Conservation (phyloP, 2,113 vertebrate genomes). For the Chaetodon trifascialis region DNA sequence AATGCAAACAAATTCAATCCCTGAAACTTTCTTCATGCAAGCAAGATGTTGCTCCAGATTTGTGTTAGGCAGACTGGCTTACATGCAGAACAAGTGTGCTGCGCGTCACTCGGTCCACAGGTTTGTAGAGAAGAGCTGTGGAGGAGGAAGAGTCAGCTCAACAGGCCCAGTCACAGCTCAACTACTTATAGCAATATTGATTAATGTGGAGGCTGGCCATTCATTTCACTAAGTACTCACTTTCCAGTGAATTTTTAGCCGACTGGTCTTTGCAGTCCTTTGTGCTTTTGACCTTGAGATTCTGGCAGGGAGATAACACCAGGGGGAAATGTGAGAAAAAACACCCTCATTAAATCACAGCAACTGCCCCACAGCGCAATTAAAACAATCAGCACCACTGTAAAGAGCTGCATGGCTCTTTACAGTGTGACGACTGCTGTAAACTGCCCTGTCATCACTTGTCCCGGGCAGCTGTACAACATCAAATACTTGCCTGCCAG, state of each 20-base stretch:
- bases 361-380: conserved; percentile 32
- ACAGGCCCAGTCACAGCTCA: conserved; percentile 27
- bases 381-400: conserved; percentile 48
- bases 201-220: conserved; percentile 26
- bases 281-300: conserved; percentile 92
- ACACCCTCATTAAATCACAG: conserved; percentile 35
- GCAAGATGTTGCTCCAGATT: neutral
- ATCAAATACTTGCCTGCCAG: conserved; percentile 60
- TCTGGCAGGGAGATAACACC: conserved; percentile 83
- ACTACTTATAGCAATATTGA: conserved; percentile 48
- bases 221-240: conserved; percentile 84
- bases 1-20: neutral
- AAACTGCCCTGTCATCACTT: conserved; percentile 67
- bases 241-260: conserved; percentile 94
- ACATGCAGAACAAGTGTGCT: conserved; percentile 97
- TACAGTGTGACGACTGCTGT: conserved; percentile 9
- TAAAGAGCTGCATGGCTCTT: conserved; percentile 36
- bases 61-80: conserved; percentile 74
- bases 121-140: conserved; percentile 96
- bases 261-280: conserved; percentile 94
- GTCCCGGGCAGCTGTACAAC: conserved; percentile 52
- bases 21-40: neutral
- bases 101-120: conserved; percentile 96
- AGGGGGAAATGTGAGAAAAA: conserved; percentile 19
- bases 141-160: conserved; percentile 58